phyloP scores from a whole-genome alignment of 2,797 vertebrate genomes.

The Novumbra hubbsi region DNA sequence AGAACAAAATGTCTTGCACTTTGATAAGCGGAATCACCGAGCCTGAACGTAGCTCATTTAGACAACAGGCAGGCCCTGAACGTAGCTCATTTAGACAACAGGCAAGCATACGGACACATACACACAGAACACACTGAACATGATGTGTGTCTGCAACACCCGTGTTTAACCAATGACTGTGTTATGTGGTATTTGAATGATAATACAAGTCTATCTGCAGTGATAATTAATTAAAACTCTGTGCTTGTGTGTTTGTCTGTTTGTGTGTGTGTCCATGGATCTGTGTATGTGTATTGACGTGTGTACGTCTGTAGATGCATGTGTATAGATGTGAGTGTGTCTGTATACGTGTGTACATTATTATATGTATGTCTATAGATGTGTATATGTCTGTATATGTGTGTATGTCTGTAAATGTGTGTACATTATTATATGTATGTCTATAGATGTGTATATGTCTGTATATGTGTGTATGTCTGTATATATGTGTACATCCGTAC shows the following conservation, averaged over 20 bases:
- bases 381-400: too few species aligned
- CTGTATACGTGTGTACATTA: too few species aligned
- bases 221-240: not conserved
- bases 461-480: not conserved
- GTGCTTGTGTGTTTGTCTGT: not conserved
- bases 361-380: too few species aligned
- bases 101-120: not conserved
- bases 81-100: not conserved
- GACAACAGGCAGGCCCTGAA: slow-evolving; percentile 8
- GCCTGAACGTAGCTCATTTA: not conserved
- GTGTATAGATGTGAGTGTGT: too few species aligned
- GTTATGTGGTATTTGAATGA: slow-evolving; percentile 2
- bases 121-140: not conserved
- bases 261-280: not conserved
- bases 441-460: too few species aligned
- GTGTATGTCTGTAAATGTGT: too few species aligned
- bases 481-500: too few species aligned
- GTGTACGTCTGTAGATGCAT: too few species aligned
- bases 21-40: slow-evolving; percentile 38
- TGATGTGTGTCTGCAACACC: not conserved
- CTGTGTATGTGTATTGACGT: not conserved
- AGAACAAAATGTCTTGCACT: slow-evolving; percentile 41
- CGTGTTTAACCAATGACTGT: not conserved
- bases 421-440: too few species aligned
- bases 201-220: not conserved